These are phyloP conservation scores for Mycalesis mineus DNA, from an alignment of 2,888 invertebrate species.

Conservation along the genomic window DNA sequence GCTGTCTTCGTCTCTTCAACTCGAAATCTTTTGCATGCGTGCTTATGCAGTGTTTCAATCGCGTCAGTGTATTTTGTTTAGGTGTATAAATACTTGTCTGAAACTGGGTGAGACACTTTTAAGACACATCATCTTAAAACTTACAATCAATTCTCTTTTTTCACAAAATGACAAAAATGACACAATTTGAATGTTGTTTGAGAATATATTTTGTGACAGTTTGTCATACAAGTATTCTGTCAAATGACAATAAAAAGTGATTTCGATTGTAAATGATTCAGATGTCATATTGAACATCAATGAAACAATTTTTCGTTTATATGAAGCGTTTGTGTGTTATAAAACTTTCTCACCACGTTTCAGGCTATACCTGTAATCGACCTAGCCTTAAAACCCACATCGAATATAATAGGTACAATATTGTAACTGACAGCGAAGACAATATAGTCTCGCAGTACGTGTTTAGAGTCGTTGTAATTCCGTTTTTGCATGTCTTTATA, in stretches of 20 bases:
- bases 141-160: too few relatives aligned
- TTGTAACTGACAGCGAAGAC: conserved; percentile 36
- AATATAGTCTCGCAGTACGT: conserved; percentile 30
- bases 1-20: conserved; percentile 46
- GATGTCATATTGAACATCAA: not conserved
- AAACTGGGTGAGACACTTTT: not conserved
- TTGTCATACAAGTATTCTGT: too few relatives aligned
- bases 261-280: too few relatives aligned
- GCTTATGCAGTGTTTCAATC: conserved; percentile 64
- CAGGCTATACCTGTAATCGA: conserved; percentile 52
- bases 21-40: conserved; percentile 76
- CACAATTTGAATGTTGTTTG: not conserved
- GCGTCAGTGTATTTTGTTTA: conserved; percentile 65
- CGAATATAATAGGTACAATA: conserved; percentile 67
- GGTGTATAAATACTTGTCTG: conserved; percentile 41
- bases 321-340: not conserved
- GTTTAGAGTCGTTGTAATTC: conserved; percentile 43
- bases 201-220: not conserved
- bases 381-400: conserved; percentile 77
- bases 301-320: too few relatives aligned
- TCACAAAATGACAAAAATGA: too few relatives aligned
- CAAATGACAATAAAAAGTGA: too few relatives aligned
- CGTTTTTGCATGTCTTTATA: conserved; percentile 64
- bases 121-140: not conserved
- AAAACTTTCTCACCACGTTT: not conserved